A percentile compares a stretch with the other conserved stretches of the same genome.
These are phyloP conservation scores for Drosophila nebulosa DNA, from an alignment of 1,140 invertebrate genomes.

Conservation along the genomic window DNA sequence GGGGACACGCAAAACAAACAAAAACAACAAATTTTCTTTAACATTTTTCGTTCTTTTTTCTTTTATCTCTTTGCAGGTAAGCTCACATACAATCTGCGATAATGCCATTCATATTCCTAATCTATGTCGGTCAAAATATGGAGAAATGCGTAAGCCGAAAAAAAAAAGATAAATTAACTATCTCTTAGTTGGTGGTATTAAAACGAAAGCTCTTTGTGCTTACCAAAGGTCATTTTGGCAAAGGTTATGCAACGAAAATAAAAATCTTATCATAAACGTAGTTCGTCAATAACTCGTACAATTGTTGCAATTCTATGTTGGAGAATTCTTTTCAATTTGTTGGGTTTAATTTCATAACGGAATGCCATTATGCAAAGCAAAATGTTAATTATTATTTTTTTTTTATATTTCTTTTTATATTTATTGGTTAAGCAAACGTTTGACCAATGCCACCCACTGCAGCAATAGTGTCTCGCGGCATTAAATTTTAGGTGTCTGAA, in stretches of 20 bases:
- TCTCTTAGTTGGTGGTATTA: background rate
- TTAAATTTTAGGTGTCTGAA: too few relatives aligned
- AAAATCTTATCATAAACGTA: too few relatives aligned
- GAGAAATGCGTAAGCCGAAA: slow-evolving; percentile 32
- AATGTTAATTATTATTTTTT: too few relatives aligned
- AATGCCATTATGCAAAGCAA: too few relatives aligned
- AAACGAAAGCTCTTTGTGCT: background rate
- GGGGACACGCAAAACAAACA: background rate
- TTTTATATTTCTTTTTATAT: too few relatives aligned
- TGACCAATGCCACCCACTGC: too few relatives aligned
- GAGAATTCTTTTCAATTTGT: too few relatives aligned
- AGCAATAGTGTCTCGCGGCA: too few relatives aligned
- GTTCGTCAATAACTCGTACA: too few relatives aligned
- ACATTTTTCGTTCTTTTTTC: slow-evolving; percentile 37
- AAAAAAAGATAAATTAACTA: background rate
- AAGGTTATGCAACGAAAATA: background rate
- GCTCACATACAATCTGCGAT: slow-evolving; percentile 32
- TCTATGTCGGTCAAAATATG: slow-evolving; percentile 57
- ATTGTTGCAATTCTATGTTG: too few relatives aligned
- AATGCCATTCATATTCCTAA: slow-evolving; percentile 47
- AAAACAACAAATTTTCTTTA: slow-evolving; percentile 21
- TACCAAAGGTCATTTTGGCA: slow-evolving; percentile 11
- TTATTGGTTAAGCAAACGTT: too few relatives aligned
- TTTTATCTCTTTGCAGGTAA: slow-evolving; percentile 68
- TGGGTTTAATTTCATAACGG: too few relatives aligned